These are phyloP conservation scores for Schizothorax lantsangensis DNA, from an alignment of 2,797 vertebrate species.

Conservation along the genomic window DNA sequence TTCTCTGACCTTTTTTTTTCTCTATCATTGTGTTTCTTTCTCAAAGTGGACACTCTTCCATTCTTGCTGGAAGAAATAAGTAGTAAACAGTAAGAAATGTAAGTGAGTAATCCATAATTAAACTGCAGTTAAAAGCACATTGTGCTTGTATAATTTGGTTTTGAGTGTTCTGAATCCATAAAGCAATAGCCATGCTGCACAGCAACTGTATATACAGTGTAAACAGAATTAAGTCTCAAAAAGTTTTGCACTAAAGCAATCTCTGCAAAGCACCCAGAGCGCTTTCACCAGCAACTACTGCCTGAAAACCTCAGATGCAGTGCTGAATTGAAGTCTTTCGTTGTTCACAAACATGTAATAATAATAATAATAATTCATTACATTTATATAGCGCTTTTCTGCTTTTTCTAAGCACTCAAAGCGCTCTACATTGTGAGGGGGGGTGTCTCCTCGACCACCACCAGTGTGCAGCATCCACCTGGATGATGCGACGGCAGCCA, in stretches of 20 bases:
- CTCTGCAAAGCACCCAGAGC: conserved; percentile 13
- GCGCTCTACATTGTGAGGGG: too few relatives aligned
- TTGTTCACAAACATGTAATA: neutral
- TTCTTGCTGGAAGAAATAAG: conserved; percentile 1
- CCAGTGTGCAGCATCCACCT: too few relatives aligned
- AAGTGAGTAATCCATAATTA: neutral
- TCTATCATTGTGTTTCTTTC: conserved; percentile 4
- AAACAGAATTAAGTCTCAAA: conserved; percentile 38
- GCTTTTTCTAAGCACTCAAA: too few relatives aligned
- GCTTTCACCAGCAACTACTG: conserved; percentile 8
- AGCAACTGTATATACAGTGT: neutral
- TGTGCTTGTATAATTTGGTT: neutral
- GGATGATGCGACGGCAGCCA: too few relatives aligned
- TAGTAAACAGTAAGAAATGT: neutral
- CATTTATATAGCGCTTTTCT: too few relatives aligned
- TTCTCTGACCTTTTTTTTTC: conserved; percentile 26
- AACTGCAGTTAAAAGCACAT: neutral
- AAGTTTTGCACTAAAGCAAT: conserved; percentile 30
- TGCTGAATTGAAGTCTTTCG: conserved; percentile 24
- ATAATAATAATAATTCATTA: too few relatives aligned
- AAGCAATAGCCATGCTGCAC: neutral
- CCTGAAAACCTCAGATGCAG: conserved; percentile 1
- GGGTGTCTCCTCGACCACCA: too few relatives aligned
- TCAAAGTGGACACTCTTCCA: neutral
- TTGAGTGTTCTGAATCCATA: neutral